A percentile compares a stretch with the other conserved stretches of the same genome.
These are phyloP conservation scores for Calvadosia cruxmelitensis DNA, from an alignment of 30 jellyfish, hydroid and myxozoan genomes.

Conservation along the genomic window DNA sequence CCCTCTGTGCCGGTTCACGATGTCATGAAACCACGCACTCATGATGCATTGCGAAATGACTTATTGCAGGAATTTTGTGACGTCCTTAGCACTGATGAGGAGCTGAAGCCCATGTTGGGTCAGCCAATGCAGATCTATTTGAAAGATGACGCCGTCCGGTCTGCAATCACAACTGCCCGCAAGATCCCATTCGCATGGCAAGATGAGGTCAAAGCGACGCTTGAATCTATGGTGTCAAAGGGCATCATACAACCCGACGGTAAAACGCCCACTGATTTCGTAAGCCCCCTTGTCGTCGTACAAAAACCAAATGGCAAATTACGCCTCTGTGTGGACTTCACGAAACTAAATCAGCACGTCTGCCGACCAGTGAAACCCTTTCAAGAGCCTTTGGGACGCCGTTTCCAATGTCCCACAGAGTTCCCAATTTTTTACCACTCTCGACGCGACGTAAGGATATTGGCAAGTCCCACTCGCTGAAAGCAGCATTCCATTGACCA, in stretches of 20 bases:
- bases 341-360: background rate
- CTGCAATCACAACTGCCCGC: background rate
- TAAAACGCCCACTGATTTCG: background rate
- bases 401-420: background rate
- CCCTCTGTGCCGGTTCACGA: no score
- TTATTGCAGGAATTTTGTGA: background rate
- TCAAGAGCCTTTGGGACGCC: background rate
- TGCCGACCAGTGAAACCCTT: background rate
- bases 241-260: background rate
- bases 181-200: background rate
- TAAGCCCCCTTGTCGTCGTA: background rate
- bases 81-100: background rate
- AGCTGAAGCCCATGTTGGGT: background rate
- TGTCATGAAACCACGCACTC: no score
- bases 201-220: background rate
- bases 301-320: background rate
- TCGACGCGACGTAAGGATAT: background rate
- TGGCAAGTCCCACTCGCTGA: background rate
- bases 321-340: background rate
- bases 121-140: background rate
- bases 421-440: background rate
- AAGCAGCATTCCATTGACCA: background rate
- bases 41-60: no score
- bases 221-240: background rate
- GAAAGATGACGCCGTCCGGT: background rate